Evolutionary conservation across 1,140 invertebrate species (phyloP).

Genomic region (Grapholita molesta): DNA sequence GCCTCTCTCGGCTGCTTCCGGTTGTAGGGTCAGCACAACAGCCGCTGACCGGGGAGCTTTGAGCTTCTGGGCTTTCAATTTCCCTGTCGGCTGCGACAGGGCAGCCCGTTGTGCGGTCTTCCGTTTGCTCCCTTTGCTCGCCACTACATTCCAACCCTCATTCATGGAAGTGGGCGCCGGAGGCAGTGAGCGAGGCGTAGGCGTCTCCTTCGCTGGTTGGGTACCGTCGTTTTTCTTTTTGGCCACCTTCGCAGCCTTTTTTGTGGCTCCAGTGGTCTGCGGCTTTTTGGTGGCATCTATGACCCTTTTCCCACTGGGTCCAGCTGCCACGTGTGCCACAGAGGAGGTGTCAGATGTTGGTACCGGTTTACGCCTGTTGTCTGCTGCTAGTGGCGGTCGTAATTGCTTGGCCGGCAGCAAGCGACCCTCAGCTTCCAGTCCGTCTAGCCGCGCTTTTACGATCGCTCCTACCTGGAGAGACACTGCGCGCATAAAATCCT

Average conservation of each 20-base stretch:
- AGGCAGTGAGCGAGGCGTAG: not conserved
- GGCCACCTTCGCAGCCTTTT: not conserved
- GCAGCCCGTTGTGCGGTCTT: not conserved
- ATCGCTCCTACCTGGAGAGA: not conserved
- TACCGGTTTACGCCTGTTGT: not conserved
- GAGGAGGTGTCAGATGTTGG: not conserved
- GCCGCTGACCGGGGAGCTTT: conserved; percentile 18
- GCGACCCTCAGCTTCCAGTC: not conserved
- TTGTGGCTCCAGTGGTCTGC: not conserved
- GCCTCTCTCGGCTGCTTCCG: not conserved
- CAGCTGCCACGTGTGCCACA: not conserved
- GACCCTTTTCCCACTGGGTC: not conserved
- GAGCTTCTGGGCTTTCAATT: not conserved
- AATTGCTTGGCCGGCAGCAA: not conserved
- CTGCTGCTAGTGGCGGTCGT: not conserved
- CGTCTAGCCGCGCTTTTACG: not conserved
- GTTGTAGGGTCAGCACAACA: conserved; percentile 14
- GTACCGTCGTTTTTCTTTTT: not conserved
- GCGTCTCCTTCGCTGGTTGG: not conserved
- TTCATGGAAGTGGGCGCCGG: not conserved
- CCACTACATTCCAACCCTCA: not conserved
- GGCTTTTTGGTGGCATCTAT: not conserved
- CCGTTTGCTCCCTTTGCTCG: not conserved
- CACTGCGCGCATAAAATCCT: not conserved
- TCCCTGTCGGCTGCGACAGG: not conserved